A percentile compares a stretch with the other conserved stretches of the same genome.
Evolutionary conservation across 2,888 invertebrate species (phyloP).

Genomic region (Cremastinae sp.): DNA sequence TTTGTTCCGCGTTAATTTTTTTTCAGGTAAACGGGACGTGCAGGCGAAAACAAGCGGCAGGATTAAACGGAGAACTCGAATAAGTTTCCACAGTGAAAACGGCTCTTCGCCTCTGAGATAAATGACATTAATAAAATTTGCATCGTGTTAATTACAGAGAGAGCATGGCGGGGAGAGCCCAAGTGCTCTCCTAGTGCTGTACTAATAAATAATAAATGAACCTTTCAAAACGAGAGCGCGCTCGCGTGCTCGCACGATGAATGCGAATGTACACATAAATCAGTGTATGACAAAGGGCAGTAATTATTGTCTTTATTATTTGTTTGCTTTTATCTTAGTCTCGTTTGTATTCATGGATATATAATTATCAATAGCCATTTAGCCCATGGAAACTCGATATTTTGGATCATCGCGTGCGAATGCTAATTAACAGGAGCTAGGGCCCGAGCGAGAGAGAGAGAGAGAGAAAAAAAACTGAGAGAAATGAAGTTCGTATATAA

Average conservation of each 20-base stretch:
- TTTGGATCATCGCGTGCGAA: constrained; percentile 37
- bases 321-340: constrained; percentile 13
- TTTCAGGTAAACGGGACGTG: background rate
- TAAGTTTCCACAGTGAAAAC: constrained; percentile 6
- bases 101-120: background rate
- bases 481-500: constrained; percentile 16
- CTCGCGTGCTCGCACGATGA: too few species aligned
- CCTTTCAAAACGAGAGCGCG: constrained; percentile 19
- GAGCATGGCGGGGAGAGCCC: too few species aligned
- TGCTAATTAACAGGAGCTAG: constrained; percentile 44
- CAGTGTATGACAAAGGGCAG: constrained; percentile 12
- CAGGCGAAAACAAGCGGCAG: background rate
- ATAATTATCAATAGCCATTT: constrained; percentile 9
- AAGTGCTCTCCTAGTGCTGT: too few species aligned
- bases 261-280: constrained; percentile 17
- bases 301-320: constrained; percentile 39
- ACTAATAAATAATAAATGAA: constrained; percentile 46
- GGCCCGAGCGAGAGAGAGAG: constrained; percentile 7
- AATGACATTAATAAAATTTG: constrained; percentile 38
- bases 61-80: constrained; percentile 19
- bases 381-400: constrained; percentile 25
- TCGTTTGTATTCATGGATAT: too few species aligned
- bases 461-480: constrained; percentile 2
- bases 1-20: background rate
- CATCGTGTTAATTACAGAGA: constrained; percentile 41